Base-by-base conservation (phyloP, 2,888 invertebrate genomes). In the Ashinkailepas kermadecensis region DNA sequence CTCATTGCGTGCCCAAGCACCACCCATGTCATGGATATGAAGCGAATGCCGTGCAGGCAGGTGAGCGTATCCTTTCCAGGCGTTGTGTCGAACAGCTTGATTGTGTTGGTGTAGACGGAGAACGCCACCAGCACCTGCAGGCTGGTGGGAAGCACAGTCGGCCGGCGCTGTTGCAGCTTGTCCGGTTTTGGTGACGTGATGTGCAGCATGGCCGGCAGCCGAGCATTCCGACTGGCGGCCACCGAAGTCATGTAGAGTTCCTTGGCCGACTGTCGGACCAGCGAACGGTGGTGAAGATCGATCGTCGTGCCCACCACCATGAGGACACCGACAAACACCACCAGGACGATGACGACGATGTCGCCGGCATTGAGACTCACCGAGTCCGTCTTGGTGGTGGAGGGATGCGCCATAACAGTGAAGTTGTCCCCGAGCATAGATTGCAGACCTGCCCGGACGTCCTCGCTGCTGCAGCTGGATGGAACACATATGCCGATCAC, bases 21-120 rank as follows among this genome's bases (percentile, higher is more conserved):
- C n/a, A 84, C 84, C 84, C 84, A 84, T 13, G 81, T 81, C 62
- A 83, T 84, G 64, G 84, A 82, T 1, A 84, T 57, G 78, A 84
- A 84, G 21, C 85, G 80, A 13, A 84, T 82, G 21, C 84, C 84
- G 25, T 84, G 84, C 13, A 84, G 54, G 78, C 83, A 83, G 0
- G 82, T 81, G 15, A 82, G 70, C 21, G 62, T 78, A 15, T 58
- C 70, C 9, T 21, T 21, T 9, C 54, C 54, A 21, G 58, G 21
- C 6, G 54, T 39, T 10, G 58, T 70, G 62, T 90, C 21, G 12
- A 91, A 86, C 83, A 93, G 88, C 86, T 90, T 90, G 81, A 87
- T 87, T 13, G 91, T 85, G 39, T 92, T 92, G 82, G 90, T 90
- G 86, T 91, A 91, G 15, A 93, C 87, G 0, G 93, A 93, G 87